Evolutionary conservation across 2,797 vertebrate genomes (phyloP).

Genomic region (Menidia menidia): DNA sequence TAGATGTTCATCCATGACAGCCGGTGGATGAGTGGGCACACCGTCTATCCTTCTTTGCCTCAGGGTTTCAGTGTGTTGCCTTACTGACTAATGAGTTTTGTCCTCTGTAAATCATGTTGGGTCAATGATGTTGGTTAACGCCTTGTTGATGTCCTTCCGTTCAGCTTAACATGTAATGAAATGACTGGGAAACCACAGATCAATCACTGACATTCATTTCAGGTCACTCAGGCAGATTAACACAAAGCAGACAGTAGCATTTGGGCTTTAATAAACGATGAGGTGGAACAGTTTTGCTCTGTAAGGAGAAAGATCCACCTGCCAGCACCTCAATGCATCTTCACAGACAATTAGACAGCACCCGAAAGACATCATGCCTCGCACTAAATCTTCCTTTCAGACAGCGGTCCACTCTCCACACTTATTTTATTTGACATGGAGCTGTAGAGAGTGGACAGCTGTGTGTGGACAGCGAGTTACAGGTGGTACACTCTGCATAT

Average conservation of each 20-base stretch:
- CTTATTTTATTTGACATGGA: too few relatives aligned
- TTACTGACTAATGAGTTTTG: conserved; percentile 55
- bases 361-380: too few relatives aligned
- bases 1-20: conserved; percentile 36
- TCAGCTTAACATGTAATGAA: conserved; percentile 19
- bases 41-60: conserved; percentile 28
- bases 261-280: not conserved
- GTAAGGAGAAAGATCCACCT: too few relatives aligned
- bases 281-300: too few relatives aligned
- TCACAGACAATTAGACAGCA: too few relatives aligned
- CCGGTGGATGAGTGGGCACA: conserved; percentile 51
- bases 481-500: too few relatives aligned
- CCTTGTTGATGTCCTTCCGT: not conserved
- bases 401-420: too few relatives aligned
- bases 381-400: too few relatives aligned
- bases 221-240: not conserved
- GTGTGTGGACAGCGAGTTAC: too few relatives aligned
- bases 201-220: conserved; percentile 11
- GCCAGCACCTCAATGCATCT: too few relatives aligned
- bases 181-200: conserved; percentile 16
- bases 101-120: conserved; percentile 39
- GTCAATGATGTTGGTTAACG: conserved; percentile 4
- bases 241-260: not conserved
- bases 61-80: conserved; percentile 44
- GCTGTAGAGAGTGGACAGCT: too few relatives aligned